These are phyloP conservation scores for Eucera pruinosa DNA, from an alignment of 2,888 invertebrate species.

Conservation along the genomic window DNA sequence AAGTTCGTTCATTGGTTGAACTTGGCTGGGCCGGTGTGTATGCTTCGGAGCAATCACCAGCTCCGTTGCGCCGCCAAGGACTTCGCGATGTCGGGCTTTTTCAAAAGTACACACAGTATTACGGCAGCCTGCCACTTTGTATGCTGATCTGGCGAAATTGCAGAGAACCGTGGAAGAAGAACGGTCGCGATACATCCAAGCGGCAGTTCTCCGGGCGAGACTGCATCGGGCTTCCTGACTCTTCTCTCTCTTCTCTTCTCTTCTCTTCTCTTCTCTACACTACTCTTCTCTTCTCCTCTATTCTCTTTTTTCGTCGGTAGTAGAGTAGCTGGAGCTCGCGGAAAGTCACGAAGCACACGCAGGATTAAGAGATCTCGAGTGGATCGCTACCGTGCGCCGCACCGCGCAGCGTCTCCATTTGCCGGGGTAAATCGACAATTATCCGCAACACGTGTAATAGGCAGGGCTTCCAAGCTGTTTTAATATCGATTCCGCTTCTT, in stretches of 20 bases:
- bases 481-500: too few species aligned
- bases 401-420: conserved; percentile 10
- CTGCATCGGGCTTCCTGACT: conserved; percentile 51
- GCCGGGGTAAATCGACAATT: too few species aligned
- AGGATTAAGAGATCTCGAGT: conserved; percentile 46
- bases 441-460: too few species aligned
- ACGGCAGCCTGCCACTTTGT: conserved; percentile 51
- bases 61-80: not conserved
- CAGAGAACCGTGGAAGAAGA: conserved; percentile 48
- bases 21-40: too few species aligned
- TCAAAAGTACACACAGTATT: conserved; percentile 47
- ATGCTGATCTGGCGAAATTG: conserved; percentile 62
- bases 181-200: not conserved
- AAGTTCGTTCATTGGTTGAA: not conserved
- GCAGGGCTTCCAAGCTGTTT: too few species aligned
- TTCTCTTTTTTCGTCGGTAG: conserved; percentile 26
- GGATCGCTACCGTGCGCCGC: conserved; percentile 40
- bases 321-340: conserved; percentile 26
- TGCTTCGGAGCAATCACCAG: not conserved
- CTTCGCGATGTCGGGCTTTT: conserved; percentile 31
- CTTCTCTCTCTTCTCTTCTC: conserved; percentile 51
- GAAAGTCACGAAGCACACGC: conserved; percentile 51
- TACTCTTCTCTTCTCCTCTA: too few species aligned
- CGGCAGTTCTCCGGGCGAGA: conserved; percentile 53
- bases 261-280: too few species aligned